Conservation (phyloP, 2,888 invertebrate genomes). For the Drosophila kambysellisi region DNA sequence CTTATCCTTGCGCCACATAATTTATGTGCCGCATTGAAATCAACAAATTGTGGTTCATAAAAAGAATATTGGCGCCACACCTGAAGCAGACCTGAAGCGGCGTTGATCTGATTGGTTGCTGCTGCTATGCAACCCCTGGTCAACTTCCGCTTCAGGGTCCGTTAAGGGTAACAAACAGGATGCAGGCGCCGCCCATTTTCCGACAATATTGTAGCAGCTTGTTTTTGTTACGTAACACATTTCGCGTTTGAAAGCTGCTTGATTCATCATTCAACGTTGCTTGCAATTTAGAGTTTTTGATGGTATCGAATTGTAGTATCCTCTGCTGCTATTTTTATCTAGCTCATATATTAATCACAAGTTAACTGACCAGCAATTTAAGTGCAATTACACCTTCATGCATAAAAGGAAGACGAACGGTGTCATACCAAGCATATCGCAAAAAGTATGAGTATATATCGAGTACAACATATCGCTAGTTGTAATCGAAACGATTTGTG, state of each 20-base stretch:
- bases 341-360: background rate
- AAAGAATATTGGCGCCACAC: conserved; percentile 44
- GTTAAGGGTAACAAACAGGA: conserved; percentile 46
- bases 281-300: background rate
- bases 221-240: background rate
- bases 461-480: background rate
- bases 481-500: conserved; percentile 6
- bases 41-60: conserved; percentile 51
- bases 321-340: background rate
- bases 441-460: background rate
- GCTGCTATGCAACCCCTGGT: conserved; percentile 37
- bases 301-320: background rate
- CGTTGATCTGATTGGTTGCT: conserved; percentile 46
- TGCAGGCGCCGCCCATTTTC: conserved; percentile 48
- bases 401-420: background rate
- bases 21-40: conserved; percentile 61
- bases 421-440: background rate
- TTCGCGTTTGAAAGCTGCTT: background rate
- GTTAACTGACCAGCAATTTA: background rate
- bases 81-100: conserved; percentile 21
- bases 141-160: conserved; percentile 46
- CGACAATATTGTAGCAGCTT: background rate
- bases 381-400: background rate
- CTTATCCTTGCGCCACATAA: conserved; percentile 40
- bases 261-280: background rate